Base-by-base conservation (phyloP, 92 coral and sea anemone species). In the Porites lobata region DNA sequence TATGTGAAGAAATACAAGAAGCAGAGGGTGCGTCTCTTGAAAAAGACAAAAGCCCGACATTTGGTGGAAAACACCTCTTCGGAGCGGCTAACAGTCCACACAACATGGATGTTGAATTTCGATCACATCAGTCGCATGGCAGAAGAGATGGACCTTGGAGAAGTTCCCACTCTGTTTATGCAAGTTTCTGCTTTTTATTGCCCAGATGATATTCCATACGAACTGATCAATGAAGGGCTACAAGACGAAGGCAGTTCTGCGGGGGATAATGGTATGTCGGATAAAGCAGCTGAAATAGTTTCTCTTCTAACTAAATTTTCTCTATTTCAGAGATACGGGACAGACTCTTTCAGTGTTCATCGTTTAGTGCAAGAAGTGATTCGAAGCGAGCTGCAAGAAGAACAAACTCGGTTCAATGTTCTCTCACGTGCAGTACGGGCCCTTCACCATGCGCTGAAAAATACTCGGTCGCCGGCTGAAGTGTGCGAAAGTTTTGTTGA, bases 291-390 rank as follows among this genome's bases (percentile, higher is more conserved):
- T 12, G 96, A 94, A 67, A 83, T 92, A 24, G 73, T 94, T n/a
- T 79, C 90, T 19, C 85, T 96, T 10, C 81, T 96, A 74, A 94
- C 99, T 8, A 90, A 91, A 73, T 96, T 96, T 78, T 96, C 99
- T 22, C 89, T 96, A 8, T 96, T 96, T 83, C 95, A 94, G 56
- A 78, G 85, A 58, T 82, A 79, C 53, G 72, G 88, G 38, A 88
- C 76, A 21, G 69, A 79, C 56, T 96, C 96, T 21, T 80, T 85
- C 76, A 87, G 96, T 75, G 96, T 96, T 63, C 98, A 96, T 71
- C 93, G 99, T 18, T 85, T 96, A 47, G 99, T 96, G 63, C 99
- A 96, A 78, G 98, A 96, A 71, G 99, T 96, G 0, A 92, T 96
- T 79, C 92, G 94, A 50, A 78, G 80, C 63, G 82, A 75, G 43